phyloP scores from a whole-genome alignment of 2,888 invertebrate genomes.

The Cantharis flavilabris region DNA sequence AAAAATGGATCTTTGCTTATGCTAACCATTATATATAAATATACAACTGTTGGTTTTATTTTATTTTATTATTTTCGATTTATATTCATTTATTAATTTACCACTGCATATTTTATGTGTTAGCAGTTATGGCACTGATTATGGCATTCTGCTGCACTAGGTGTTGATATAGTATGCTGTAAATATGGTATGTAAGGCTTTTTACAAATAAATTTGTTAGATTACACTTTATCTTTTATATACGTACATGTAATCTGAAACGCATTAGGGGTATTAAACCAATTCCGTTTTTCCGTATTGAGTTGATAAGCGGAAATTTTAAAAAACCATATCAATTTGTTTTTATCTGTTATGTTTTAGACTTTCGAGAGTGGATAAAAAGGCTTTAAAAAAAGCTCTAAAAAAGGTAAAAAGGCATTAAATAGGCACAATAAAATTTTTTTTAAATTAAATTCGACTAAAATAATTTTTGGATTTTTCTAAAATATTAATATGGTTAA shows the following conservation, averaged over 20 bases:
- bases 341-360: too few species aligned
- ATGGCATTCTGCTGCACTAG: constrained; percentile 25
- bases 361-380: too few species aligned
- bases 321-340: too few species aligned
- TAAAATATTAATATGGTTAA: too few species aligned
- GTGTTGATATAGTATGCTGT: constrained; percentile 47
- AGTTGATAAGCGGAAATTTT: not conserved
- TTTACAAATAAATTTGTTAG: constrained; percentile 54
- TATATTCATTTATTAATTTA: constrained; percentile 7
- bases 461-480: too few species aligned
- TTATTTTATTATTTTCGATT: not conserved
- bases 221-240: constrained; percentile 22
- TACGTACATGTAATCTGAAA: too few species aligned
- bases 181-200: constrained; percentile 56
- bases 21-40: not conserved
- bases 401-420: too few species aligned
- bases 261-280: too few species aligned
- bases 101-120: constrained; percentile 20
- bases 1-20: not conserved
- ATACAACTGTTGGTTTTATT: not conserved
- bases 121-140: constrained; percentile 27
- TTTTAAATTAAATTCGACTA: too few species aligned
- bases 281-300: too few species aligned
- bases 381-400: too few species aligned
- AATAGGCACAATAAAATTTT: too few species aligned